Evolutionary conservation across 2,888 invertebrate genomes (phyloP).

Genomic region (Conistra vaccinii): DNA sequence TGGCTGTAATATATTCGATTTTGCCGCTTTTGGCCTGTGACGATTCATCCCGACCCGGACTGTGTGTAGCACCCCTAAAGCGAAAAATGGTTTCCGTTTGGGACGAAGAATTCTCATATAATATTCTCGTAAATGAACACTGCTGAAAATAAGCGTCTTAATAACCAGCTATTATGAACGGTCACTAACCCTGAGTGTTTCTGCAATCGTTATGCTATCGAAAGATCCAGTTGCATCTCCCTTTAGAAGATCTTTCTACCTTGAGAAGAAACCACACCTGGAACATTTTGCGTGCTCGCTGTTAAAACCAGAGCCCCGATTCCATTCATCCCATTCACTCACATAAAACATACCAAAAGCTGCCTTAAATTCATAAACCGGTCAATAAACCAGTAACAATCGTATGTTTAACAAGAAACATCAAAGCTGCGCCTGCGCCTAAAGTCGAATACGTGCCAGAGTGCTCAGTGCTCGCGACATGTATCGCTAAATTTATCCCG

Average conservation of each 20-base stretch:
- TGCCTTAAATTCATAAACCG: conserved; percentile 16
- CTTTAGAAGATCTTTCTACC: background rate
- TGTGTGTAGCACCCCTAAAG: no score
- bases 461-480: conserved; percentile 44
- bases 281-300: background rate
- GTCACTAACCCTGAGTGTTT: no score
- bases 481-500: conserved; percentile 60
- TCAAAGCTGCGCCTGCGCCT: conserved; percentile 55
- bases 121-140: background rate
- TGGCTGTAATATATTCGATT: no score
- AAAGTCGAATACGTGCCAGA: conserved; percentile 49
- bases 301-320: background rate
- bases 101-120: background rate
- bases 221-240: background rate
- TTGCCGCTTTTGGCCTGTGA: no score
- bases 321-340: background rate
- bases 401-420: conserved; percentile 53
- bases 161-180: background rate
- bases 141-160: background rate
- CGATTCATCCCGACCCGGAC: no score
- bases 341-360: background rate
- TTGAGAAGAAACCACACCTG: background rate
- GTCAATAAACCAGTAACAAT: conserved; percentile 59
- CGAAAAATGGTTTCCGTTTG: background rate
- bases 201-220: no score